Evolutionary conservation across 2,888 invertebrate genomes (phyloP).

Genomic region (Sussaba pulchella): DNA sequence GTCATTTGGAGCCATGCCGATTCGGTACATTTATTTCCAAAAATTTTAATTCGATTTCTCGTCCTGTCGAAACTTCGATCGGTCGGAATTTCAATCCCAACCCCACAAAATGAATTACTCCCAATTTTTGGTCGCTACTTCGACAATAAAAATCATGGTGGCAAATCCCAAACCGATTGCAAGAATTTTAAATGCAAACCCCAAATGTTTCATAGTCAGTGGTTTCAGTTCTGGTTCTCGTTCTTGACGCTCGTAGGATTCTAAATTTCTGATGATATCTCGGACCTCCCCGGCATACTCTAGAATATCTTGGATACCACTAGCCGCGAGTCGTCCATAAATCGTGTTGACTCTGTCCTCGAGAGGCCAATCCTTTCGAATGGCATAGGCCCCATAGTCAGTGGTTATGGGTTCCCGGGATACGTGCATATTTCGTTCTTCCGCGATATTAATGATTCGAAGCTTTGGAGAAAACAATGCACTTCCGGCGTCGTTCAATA

Average conservation of each 20-base stretch:
- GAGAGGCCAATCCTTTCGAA: constrained; percentile 9
- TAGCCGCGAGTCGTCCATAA: not conserved
- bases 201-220: constrained; percentile 1
- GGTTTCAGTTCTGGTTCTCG: not conserved
- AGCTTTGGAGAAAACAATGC: not conserved
- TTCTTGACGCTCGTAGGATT: not conserved
- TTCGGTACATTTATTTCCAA: no score
- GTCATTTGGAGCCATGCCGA: no score
- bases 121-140: no score
- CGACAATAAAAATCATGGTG: not conserved
- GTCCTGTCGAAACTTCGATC: no score
- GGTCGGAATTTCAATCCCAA: no score
- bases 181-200: not conserved
- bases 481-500: not conserved
- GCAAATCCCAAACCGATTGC: not conserved
- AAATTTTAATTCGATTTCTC: no score
- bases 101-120: no score
- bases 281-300: no score
- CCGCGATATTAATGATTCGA: not conserved
- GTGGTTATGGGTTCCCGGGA: not conserved
- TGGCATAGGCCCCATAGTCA: not conserved
- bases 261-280: not conserved
- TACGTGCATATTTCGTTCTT: not conserved
- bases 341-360: not conserved
- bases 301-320: not conserved